Conservation (phyloP, 2,797 vertebrate species). For the Myripristis murdjan region DNA sequence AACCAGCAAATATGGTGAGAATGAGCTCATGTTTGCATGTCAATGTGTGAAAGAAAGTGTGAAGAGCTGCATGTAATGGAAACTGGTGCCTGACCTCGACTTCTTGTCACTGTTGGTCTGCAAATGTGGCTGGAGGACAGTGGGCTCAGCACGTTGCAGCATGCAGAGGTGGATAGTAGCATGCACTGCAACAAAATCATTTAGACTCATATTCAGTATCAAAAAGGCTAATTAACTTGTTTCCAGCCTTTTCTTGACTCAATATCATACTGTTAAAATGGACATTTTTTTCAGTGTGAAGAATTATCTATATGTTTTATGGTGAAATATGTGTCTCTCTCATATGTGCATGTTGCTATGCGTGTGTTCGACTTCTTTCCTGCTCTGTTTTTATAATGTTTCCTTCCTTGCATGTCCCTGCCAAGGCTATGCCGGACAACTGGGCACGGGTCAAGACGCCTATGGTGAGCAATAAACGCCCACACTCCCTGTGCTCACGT, state of each 20-base stretch:
- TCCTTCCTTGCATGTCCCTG: conserved; percentile 42
- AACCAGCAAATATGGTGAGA: conserved; percentile 83
- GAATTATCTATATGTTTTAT: neutral
- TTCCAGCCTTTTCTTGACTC: too few species aligned
- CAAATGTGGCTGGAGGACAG: neutral
- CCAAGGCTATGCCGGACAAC: conserved; percentile 75
- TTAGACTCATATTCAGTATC: too few species aligned
- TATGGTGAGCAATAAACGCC: conserved; percentile 70
- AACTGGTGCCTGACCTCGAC: conserved; percentile 7
- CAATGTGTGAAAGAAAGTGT: conserved; percentile 16
- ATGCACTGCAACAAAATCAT: too few species aligned
- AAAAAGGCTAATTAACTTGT: too few species aligned
- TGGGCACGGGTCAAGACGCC: conserved; percentile 69
- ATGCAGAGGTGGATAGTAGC: too few species aligned
- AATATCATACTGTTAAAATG: too few species aligned
- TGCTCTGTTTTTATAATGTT: neutral
- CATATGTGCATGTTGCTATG: neutral
- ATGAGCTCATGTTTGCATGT: neutral
- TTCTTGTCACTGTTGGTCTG: conserved; percentile 6
- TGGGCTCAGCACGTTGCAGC: too few species aligned
- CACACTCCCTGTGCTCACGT: conserved; percentile 19
- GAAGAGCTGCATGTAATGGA: neutral
- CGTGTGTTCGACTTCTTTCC: neutral
- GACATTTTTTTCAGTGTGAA: too few species aligned
- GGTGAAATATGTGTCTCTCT: conserved; percentile 1